Evolutionary conservation across 1,140 invertebrate genomes (phyloP).

Genomic region (Nasonia giraulti): DNA sequence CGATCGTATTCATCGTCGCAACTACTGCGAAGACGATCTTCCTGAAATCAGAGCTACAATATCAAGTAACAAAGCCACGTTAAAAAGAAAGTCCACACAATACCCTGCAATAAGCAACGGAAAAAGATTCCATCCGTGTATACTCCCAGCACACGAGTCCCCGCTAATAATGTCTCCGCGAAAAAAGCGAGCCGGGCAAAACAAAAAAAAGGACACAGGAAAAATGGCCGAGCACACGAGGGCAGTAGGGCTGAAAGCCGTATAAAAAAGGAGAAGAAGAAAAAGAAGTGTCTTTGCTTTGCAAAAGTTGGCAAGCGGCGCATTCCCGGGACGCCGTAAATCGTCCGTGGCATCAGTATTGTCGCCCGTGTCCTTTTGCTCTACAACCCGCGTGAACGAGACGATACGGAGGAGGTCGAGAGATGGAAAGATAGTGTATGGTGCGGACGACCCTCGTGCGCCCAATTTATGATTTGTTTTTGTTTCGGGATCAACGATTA

Average conservation of each 20-base stretch:
- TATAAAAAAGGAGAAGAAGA: neutral
- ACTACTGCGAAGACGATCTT: too few relatives aligned
- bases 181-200: neutral
- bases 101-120: too few relatives aligned
- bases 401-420: neutral
- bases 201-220: neutral
- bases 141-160: neutral
- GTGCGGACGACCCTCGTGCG: neutral
- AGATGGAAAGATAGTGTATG: neutral
- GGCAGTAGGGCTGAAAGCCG: neutral
- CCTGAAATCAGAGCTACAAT: too few relatives aligned
- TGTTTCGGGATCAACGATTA: neutral
- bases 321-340: slow-evolving; percentile 21
- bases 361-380: neutral
- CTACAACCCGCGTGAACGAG: neutral
- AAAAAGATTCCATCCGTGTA: too few relatives aligned
- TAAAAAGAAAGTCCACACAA: too few relatives aligned
- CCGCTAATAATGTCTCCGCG: neutral
- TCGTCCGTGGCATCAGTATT: neutral
- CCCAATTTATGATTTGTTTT: neutral
- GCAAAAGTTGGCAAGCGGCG: neutral
- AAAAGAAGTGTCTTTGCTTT: neutral
- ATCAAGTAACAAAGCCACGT: too few relatives aligned
- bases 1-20: too few relatives aligned
- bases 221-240: neutral